Conservation (phyloP, 2,888 invertebrate species). For the Drosophila barbarae region DNA sequence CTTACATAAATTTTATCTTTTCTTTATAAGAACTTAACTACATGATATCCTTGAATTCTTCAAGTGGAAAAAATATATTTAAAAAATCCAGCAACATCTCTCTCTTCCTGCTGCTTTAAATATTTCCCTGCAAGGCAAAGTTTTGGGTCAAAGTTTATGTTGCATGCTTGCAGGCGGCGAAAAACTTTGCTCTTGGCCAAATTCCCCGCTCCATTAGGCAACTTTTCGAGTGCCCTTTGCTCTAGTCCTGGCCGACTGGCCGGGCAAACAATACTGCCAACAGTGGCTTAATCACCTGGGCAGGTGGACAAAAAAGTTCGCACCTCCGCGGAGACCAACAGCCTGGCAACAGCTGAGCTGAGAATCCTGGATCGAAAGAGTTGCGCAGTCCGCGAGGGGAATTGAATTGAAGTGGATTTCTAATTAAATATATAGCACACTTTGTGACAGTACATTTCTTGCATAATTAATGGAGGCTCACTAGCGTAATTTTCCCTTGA, state of each 20-base stretch:
- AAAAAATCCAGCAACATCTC: not conserved
- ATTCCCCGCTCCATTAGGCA: conserved; percentile 39
- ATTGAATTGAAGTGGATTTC: conserved; percentile 15
- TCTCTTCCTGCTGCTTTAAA: conserved; percentile 14
- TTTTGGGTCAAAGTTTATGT: conserved; percentile 33
- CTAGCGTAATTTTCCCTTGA: conserved; percentile 11
- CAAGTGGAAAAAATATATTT: conserved; percentile 3
- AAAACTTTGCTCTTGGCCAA: conserved; percentile 44
- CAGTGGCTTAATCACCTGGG: conserved; percentile 41
- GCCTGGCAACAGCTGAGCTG: conserved; percentile 1
- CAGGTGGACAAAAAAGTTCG: not conserved
- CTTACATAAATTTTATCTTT: not conserved
- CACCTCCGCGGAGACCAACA: not conserved
- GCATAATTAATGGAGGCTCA: conserved; percentile 26
- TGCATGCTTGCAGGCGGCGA: conserved; percentile 35
- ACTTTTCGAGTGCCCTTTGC: conserved; percentile 12
- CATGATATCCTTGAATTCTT: conserved; percentile 4
- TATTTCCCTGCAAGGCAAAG: conserved; percentile 21
- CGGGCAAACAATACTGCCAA: conserved; percentile 25
- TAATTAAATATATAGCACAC: conserved; percentile 19
- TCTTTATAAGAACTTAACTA: not conserved
- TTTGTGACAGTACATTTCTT: conserved; percentile 14
- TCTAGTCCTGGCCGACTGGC: not conserved
- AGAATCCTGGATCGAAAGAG: not conserved
- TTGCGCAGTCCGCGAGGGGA: conserved; percentile 3